phyloP scores from a whole-genome alignment of 2,888 invertebrate genomes.

The Neoascia interrupta region DNA sequence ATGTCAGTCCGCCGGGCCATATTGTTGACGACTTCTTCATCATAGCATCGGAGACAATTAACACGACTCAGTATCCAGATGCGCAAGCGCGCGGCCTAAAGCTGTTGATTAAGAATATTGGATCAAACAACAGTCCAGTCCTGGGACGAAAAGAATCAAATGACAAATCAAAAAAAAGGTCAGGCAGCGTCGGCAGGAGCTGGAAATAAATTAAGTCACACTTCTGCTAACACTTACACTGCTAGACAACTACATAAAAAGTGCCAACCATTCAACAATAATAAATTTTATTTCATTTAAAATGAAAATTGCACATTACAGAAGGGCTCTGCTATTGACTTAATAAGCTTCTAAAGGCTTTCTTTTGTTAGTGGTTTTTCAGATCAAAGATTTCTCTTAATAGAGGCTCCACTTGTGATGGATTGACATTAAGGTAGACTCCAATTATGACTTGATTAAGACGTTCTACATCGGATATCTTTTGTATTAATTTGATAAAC shows the following conservation, averaged over 20 bases:
- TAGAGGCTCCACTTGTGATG: constrained; percentile 93
- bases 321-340: constrained; percentile 62
- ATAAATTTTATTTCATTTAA: constrained; percentile 64
- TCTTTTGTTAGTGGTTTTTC: constrained; percentile 81
- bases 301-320: constrained; percentile 67
- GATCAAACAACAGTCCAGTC: constrained; percentile 88
- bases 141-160: constrained; percentile 84
- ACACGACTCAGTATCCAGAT: constrained; percentile 77
- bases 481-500: constrained; percentile 92
- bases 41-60: constrained; percentile 87
- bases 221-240: background rate
- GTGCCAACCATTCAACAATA: constrained; percentile 60
- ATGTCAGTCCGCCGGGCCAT: constrained; percentile 87
- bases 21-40: constrained; percentile 95
- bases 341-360: constrained; percentile 29
- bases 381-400: constrained; percentile 97
- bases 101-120: constrained; percentile 89
- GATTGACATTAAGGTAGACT: constrained; percentile 95
- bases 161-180: constrained; percentile 76
- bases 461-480: constrained; percentile 92
- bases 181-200: constrained; percentile 78
- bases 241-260: constrained; percentile 8
- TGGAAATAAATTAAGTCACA: constrained; percentile 76
- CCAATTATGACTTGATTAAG: constrained; percentile 95
- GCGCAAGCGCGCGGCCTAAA: constrained; percentile 88